Percentiles rank a stretch among this genome's conserved stretches.
Conservation (phyloP, 2,797 vertebrate species). For the Triplophysa yarkandensis region DNA sequence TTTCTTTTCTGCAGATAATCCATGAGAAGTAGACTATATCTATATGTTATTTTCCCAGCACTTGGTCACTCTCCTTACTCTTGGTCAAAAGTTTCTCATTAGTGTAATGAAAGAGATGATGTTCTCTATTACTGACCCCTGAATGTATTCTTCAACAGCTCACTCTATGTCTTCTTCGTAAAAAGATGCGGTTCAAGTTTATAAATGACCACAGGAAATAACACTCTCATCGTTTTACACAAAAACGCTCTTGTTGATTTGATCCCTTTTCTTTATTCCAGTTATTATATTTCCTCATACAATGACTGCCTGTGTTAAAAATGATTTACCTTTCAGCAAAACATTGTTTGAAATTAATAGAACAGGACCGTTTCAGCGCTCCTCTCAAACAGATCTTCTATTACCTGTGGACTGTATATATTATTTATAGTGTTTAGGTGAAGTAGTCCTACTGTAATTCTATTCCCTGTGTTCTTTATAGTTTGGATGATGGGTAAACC, state of each 20-base stretch:
- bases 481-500: too few species aligned
- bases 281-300: neutral
- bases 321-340: neutral
- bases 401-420: slow-evolving; percentile 29
- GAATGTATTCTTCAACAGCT: slow-evolving; percentile 5
- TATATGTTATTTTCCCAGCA: slow-evolving; percentile 53
- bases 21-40: slow-evolving; percentile 63
- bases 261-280: neutral
- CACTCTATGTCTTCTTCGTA: neutral
- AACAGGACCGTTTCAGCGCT: neutral
- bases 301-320: neutral
- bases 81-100: slow-evolving; percentile 49
- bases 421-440: slow-evolving; percentile 22
- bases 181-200: neutral
- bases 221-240: neutral
- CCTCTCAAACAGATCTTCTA: slow-evolving; percentile 18
- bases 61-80: slow-evolving; percentile 50
- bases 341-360: neutral
- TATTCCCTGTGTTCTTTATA: too few species aligned
- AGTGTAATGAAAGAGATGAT: slow-evolving; percentile 63
- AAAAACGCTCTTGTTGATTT: neutral
- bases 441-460: slow-evolving; percentile 32
- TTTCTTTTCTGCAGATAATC: slow-evolving; percentile 74
- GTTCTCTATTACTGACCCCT: slow-evolving; percentile 40
- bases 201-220: neutral